phyloP scores from a whole-genome alignment of 2,888 invertebrate genomes.

The Smittia sp. region DNA sequence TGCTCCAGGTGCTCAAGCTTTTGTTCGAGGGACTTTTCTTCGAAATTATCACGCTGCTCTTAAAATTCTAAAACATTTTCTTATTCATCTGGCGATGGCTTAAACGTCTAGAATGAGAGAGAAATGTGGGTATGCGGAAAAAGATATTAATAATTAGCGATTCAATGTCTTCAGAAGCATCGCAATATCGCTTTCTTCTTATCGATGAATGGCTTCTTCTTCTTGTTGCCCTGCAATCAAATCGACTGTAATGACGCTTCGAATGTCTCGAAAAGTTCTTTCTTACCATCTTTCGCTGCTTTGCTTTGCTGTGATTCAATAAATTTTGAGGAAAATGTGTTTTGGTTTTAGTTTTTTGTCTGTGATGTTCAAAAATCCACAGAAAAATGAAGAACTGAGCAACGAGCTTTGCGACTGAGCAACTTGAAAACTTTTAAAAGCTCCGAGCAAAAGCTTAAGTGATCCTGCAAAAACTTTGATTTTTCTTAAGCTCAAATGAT shows the following conservation, averaged over 20 bases:
- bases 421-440: too few species aligned
- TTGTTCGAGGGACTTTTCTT: neutral
- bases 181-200: conserved; percentile 76
- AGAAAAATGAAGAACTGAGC: too few species aligned
- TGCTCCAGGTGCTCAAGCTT: neutral
- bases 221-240: conserved; percentile 60
- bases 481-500: too few species aligned
- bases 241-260: neutral
- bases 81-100: neutral
- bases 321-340: too few species aligned
- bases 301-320: too few species aligned
- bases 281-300: too few species aligned
- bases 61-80: neutral
- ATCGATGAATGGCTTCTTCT: conserved; percentile 82
- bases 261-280: neutral
- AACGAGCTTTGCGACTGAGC: too few species aligned
- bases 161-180: conserved; percentile 8
- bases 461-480: too few species aligned
- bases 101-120: neutral
- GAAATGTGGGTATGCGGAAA: neutral
- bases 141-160: neutral
- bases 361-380: too few species aligned
- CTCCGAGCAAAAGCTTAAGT: too few species aligned
- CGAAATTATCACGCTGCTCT: neutral
- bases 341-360: too few species aligned